Base-by-base conservation (phyloP, 2,113 vertebrate genomes). In the Lepus timidus region DNA sequence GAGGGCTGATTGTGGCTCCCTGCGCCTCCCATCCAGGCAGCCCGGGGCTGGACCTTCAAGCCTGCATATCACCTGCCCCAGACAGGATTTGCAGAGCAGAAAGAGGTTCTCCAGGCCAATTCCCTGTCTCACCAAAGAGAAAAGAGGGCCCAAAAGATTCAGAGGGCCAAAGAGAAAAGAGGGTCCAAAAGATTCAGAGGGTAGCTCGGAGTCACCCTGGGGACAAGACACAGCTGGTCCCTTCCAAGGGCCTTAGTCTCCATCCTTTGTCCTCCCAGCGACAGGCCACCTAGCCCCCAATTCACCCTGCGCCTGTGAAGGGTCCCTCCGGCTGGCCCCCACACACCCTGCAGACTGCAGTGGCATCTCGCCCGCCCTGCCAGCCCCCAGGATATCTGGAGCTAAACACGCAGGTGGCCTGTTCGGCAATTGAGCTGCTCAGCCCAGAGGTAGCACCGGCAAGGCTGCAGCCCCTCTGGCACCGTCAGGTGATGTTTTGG, bases 401-500 rank as follows among this genome's bases (percentile, higher is more conserved):
- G 62, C 33, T 62, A 65, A 81, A 61, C n/a, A 51, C 23, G 29
- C 29, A 16, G 36, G 17, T 39, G 83, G 87, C 62, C 19, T 1
- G 4, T 75, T 74, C 44, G 61, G 67, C 83, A 85, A 61, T n/a
- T 62, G 17, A 52, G 36, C 93, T 27, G 25, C 85, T 17, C 13
- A 14, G 52, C 31, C 12, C 1, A 9, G 68, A 71, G 20, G 12
- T 4, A 0, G 39, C 11, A n/a, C 39, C 17, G 9, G 20, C 70
- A 51, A 70, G 33, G 86, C 36, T 29, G 17, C 27, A 13, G 55
- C 61, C 81, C 51, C 90, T 64, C 67, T 4, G 73, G 74, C 83
- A 44, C 65, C 61, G 33, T 83, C 44, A 73, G 93, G 94, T 94
- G 73, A 51, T 31, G 20, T 86, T 90, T 61, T 68, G 58, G 39